Evolutionary conservation across 1,140 invertebrate genomes (phyloP), one percentile per base, ranked within the genome.

Genomic region (Megathymus violae): DNA sequence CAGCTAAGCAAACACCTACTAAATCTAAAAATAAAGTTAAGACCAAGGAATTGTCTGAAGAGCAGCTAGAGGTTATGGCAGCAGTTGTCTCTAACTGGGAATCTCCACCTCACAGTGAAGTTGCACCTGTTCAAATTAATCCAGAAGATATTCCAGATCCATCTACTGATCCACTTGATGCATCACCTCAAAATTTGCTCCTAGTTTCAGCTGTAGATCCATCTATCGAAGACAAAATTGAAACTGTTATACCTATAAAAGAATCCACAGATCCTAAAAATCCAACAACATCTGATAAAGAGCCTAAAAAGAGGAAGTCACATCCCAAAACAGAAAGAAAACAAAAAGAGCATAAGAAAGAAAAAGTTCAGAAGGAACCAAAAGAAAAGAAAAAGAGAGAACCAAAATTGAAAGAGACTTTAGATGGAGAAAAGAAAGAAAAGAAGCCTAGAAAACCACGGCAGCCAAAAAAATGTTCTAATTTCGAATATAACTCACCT

Each of bases 21-120:
- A 65, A 47, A 54, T 25, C 25, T 34, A 62, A 27, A 43, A 65
- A 61, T 48, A 82, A 86, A 69, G 66, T 78, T 13, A 88, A 87
- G 43, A 65, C 74, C 4, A 90, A 89, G 46, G 86, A 85, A 38
- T 38, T 90, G 0, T 87, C 86, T 0, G 65, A 67, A 43, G 78
- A 85, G 19, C 73, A 91, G 54, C 25, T 87, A 4, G 71, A 82
- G 59, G 66, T 71, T 41, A 84, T 91, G 83, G 80, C 79, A 43
- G 82, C 78, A n/a, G 71, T 85, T 3, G 44, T 88, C 0, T 85
- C 80, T 0, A 86, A 71, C 22, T 88, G 80, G 76, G 86, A 89
- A 9, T 89, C 86, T 5, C 83, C 84, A 27, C 76, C 82, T 5
- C 84, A 86, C 64, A 64, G 71, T 16, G 69, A 65, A 10, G 71